Evolutionary conservation across 2,888 invertebrate species (phyloP), one percentile per base, ranked within the genome.

Genomic region (Penaeus monodon): DNA sequence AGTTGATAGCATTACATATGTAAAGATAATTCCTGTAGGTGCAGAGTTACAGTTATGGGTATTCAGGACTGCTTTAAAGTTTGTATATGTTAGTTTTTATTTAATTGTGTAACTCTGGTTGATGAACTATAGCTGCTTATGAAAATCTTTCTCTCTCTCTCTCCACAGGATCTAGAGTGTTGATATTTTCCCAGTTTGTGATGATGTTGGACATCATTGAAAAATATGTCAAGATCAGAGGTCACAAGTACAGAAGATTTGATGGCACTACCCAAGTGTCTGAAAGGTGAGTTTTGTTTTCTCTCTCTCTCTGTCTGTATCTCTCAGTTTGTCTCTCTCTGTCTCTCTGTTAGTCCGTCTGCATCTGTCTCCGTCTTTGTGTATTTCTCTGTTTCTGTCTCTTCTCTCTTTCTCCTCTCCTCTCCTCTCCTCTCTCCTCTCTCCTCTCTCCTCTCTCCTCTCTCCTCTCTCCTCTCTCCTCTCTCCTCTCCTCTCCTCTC

Each of bases 141-240:
- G 38, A 82, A 44, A 24, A 84, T 4, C 64, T 81, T 44, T 20
- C 49, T 17, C n/a, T 57, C 22, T 63, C 6, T 64, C 14, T 65
- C 49, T 76, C 81, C 79, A 24, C 86, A 89, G 89, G 89, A 12
- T 73, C 86, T 24, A 91, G 93, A 81, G 97, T 98, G 90, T 93
- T 99, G 88, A 94, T 99, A 90, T 99, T 99, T 93, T 98, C 97
- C 92, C 99, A 99, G 94, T 99, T 99, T 93, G 97, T 97, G 64
- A 97, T 98, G 94, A 95, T 99, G 94, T 94, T 99, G 92, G 98
- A 99, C 93, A 94, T 99, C 90, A 93, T 99, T 91, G 97, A 98
- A 93, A 96, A 96, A 77, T 99, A 97, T 93, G 93, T 99, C 91
- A 93, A 94, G n/a, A 93, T 96, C 84, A 94, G 95, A 73, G 94